Base-by-base conservation (phyloP, 2,888 invertebrate genomes). In the Calliopum simillimum region DNA sequence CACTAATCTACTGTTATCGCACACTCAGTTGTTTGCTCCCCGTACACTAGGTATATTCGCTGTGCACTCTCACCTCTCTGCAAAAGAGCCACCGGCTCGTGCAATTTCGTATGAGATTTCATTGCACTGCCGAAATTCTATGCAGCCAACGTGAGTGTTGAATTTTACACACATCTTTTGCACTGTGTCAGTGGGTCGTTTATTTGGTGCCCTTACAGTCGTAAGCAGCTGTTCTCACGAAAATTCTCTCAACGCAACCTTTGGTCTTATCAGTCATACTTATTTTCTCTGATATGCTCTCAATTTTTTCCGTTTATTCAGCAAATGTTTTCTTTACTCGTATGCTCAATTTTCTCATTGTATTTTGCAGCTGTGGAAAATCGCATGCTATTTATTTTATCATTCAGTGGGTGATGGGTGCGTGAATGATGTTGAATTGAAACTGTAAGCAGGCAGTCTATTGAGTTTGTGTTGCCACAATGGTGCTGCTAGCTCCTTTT, bases 371-470 rank as follows among this genome's bases (percentile, higher is more conserved):
- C 19, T 12, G 6, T 19, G 14, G 23, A 61, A 61, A 23, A 44
- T 61, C 46, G 21, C 61, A 61, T 61, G 61, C 61, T 44, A 61
- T 44, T 47, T 16, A 8, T 16, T 33, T 8, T 49, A 14, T 49
- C n/a, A 16, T 49, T 11, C 13, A 12, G 61, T 61, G 61, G 61
- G 61, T 46, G 46, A 21, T 13, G 19, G 14, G n/a, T 46, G 23
- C n/a, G 46, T 8, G 23, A 61, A 61, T 46, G 44, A 8, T 19
- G 41, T n/a, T 44, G 46, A 44, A 61, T 44, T 46, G 61, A 61
- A 46, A 61, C 46, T 11, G 3, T 21, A 12, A 8, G 13, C 0
- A 2, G 33, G 5, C 19, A 13, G n/a, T 21, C 13, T 3, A 13
- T 56, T 1, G 12, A 23, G 25, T 21, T 51, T 51, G 12, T 51